phyloP scores from a whole-genome alignment of 2,797 vertebrate genomes.

The Pseudochromis fuscus region DNA sequence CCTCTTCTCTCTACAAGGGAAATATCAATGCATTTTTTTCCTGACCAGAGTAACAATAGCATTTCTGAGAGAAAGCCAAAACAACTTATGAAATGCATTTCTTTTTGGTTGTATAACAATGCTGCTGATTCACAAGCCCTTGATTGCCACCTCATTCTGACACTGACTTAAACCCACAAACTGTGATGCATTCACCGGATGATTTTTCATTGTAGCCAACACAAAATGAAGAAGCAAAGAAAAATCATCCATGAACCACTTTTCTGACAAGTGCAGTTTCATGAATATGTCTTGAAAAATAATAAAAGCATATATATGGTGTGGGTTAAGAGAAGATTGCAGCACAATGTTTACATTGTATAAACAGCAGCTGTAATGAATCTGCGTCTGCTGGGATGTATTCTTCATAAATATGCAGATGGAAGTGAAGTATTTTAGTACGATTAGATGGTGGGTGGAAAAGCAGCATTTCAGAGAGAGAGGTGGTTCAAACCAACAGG shows the following conservation, averaged over 20 bases:
- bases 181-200: constrained; percentile 25
- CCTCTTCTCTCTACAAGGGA: background rate
- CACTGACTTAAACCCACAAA: constrained; percentile 55
- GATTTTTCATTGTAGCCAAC: constrained; percentile 20
- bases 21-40: background rate
- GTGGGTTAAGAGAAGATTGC: constrained; percentile 13
- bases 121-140: constrained; percentile 53
- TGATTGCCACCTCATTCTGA: constrained; percentile 51
- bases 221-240: constrained; percentile 15
- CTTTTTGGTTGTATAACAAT: constrained; percentile 49
- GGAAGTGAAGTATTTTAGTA: constrained; percentile 40
- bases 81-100: constrained; percentile 22
- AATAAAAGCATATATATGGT: constrained; percentile 9
- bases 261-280: constrained; percentile 13
- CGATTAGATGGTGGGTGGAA: constrained; percentile 52
- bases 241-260: constrained; percentile 3
- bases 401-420: constrained; percentile 64
- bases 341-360: constrained; percentile 32
- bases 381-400: constrained; percentile 19
- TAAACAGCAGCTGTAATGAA: constrained; percentile 36
- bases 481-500: constrained; percentile 53
- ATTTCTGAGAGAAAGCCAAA: constrained; percentile 5
- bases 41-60: background rate
- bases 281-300: constrained; percentile 18
- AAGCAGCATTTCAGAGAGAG: constrained; percentile 48